A percentile compares a stretch with the other conserved stretches of the same genome.
Conservation (phyloP, 2,888 invertebrate genomes). For the Acrocyrtus sp. region DNA sequence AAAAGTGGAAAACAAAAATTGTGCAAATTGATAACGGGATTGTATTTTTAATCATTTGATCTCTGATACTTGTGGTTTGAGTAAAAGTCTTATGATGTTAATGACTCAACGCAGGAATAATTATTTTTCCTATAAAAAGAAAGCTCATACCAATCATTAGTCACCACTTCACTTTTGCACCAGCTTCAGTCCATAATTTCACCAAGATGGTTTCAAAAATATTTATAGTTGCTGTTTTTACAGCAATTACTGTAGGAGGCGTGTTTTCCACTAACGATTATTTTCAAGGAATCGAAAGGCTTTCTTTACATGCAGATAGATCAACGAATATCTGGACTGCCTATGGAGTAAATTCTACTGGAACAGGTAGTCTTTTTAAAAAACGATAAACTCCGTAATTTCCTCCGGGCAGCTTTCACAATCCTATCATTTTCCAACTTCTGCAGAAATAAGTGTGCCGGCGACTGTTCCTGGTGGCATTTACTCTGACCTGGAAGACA, state of each 20-base stretch:
- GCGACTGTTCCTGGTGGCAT: constrained; percentile 82
- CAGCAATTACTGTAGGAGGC: not conserved
- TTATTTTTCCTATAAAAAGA: too few species aligned
- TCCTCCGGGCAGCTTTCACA: not conserved
- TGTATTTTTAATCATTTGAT: too few species aligned
- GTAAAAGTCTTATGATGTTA: too few species aligned
- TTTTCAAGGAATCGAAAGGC: constrained; percentile 31
- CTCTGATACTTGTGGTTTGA: too few species aligned
- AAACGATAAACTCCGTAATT: not conserved
- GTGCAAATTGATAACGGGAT: too few species aligned
- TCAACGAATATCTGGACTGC: constrained; percentile 51
- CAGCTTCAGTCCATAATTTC: not conserved
- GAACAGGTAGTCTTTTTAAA: constrained; percentile 17
- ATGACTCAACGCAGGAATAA: too few species aligned
- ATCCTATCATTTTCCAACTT: not conserved
- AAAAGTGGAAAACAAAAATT: too few species aligned
- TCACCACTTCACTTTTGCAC: not conserved
- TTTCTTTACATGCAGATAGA: constrained; percentile 47
- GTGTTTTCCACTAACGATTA: not conserved
- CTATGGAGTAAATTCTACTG: constrained; percentile 43
- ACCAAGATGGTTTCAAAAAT: not conserved
- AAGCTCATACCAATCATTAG: not conserved
- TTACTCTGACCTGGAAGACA: constrained; percentile 77
- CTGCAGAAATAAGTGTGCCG: constrained; percentile 67
- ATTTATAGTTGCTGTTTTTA: not conserved